phyloP scores from a whole-genome alignment of 2,113 vertebrate species.

The Australoheros scitulus region DNA sequence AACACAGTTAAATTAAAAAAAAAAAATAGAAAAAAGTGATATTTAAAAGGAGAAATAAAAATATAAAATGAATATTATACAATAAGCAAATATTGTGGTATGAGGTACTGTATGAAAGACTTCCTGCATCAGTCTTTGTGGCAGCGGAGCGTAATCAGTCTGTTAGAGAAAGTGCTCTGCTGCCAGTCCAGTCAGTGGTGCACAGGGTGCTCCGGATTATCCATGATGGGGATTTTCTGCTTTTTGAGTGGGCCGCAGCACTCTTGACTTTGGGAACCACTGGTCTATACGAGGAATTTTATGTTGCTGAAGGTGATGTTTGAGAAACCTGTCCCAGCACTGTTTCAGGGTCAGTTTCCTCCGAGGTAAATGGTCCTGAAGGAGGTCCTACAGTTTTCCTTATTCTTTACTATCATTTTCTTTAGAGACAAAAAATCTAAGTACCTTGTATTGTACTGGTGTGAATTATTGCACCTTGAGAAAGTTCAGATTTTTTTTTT shows the following conservation, averaged over 20 bases:
- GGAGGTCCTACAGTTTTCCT: background rate
- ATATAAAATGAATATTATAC: background rate
- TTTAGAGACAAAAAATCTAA: background rate
- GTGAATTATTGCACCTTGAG: background rate
- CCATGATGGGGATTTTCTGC: too few relatives aligned
- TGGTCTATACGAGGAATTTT: too few relatives aligned
- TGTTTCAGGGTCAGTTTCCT: background rate
- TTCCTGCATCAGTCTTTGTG: too few relatives aligned
- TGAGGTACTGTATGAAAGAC: too few relatives aligned
- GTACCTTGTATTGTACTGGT: background rate
- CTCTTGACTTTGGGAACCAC: too few relatives aligned
- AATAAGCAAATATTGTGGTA: too few relatives aligned
- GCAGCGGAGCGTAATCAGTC: too few relatives aligned
- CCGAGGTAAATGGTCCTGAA: background rate
- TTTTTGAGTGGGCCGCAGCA: too few relatives aligned
- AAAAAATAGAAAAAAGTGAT: too few relatives aligned
- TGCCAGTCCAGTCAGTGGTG: too few relatives aligned
- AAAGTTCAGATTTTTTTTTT: background rate
- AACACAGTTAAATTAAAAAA: background rate
- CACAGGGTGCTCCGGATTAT: too few relatives aligned
- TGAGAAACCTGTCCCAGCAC: background rate
- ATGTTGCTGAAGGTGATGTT: background rate
- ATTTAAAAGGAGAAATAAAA: background rate
- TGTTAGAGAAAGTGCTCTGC: too few relatives aligned
- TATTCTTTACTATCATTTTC: background rate